These are phyloP conservation scores for Polypedilum vanderplanki DNA, from an alignment of 1,140 invertebrate genomes.

Conservation along the genomic window DNA sequence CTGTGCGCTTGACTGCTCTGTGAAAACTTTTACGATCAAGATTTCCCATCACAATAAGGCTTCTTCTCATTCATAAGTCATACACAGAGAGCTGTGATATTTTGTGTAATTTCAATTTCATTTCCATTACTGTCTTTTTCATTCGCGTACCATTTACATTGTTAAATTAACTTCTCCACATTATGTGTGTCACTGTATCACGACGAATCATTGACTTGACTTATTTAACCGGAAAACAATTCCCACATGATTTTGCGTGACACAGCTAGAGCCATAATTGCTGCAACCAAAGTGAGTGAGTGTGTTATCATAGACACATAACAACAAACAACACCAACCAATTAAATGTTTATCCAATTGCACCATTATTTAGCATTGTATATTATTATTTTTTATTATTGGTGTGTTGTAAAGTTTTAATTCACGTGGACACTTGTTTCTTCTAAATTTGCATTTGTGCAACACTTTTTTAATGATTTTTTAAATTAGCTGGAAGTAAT, in stretches of 20 bases:
- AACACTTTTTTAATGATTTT: too few relatives aligned
- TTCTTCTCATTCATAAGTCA: background rate
- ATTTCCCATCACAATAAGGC: background rate
- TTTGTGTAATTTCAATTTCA: background rate
- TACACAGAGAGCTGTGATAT: too few relatives aligned
- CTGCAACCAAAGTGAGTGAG: too few relatives aligned
- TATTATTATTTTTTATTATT: too few relatives aligned
- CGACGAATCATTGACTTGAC: background rate
- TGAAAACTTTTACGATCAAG: too few relatives aligned
- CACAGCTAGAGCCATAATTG: too few relatives aligned
- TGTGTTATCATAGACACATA: background rate
- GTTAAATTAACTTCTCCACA: too few relatives aligned
- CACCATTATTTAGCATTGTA: too few relatives aligned
- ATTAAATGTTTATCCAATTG: background rate
- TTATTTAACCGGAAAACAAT: background rate
- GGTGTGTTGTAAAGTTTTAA: background rate
- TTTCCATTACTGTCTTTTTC: background rate
- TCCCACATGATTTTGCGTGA: background rate
- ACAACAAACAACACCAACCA: background rate
- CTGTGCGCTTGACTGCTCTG: too few relatives aligned
- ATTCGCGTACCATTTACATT: background rate
- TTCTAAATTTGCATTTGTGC: too few relatives aligned
- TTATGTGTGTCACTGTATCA: constrained; percentile 7
- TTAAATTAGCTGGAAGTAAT: too few relatives aligned
- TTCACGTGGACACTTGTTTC: background rate